phyloP scores from a whole-genome alignment of 2,797 vertebrate species.

The Discoglossus pictus region DNA sequence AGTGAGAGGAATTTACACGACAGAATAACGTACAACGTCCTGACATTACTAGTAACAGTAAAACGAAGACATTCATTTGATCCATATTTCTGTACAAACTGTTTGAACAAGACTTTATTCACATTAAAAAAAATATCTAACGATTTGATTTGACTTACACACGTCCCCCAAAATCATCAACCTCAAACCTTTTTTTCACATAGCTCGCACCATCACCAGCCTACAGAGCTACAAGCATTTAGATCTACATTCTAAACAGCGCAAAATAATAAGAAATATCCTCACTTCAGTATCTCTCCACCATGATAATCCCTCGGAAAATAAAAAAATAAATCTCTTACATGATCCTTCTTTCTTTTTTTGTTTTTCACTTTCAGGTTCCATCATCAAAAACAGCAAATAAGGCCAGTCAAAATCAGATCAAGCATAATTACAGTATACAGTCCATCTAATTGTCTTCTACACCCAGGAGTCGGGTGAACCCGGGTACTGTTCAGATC shows the following conservation, averaged over 20 bases:
- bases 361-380: slow-evolving; percentile 78
- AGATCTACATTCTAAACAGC: slow-evolving; percentile 83
- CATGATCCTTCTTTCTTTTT: slow-evolving; percentile 84
- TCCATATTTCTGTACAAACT: slow-evolving; percentile 92
- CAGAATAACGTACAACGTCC: slow-evolving; percentile 86
- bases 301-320: slow-evolving; percentile 73
- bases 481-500: slow-evolving; percentile 94
- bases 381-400: slow-evolving; percentile 70
- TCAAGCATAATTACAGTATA: slow-evolving; percentile 61
- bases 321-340: slow-evolving; percentile 67
- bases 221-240: slow-evolving; percentile 83
- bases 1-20: slow-evolving; percentile 93
- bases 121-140: slow-evolving; percentile 78
- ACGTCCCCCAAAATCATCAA: slow-evolving; percentile 71
- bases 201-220: slow-evolving; percentile 84
- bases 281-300: slow-evolving; percentile 62
- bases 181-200: slow-evolving; percentile 83
- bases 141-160: slow-evolving; percentile 87
- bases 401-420: slow-evolving; percentile 60
- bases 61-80: slow-evolving; percentile 82
- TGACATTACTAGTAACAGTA: slow-evolving; percentile 88
- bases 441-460: slow-evolving; percentile 37
- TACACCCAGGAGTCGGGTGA: slow-evolving; percentile 98
- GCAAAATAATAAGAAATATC: slow-evolving; percentile 61
- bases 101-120: slow-evolving; percentile 86